phyloP scores from a whole-genome alignment of 2,888 invertebrate species.

The Oscheius onirici region DNA sequence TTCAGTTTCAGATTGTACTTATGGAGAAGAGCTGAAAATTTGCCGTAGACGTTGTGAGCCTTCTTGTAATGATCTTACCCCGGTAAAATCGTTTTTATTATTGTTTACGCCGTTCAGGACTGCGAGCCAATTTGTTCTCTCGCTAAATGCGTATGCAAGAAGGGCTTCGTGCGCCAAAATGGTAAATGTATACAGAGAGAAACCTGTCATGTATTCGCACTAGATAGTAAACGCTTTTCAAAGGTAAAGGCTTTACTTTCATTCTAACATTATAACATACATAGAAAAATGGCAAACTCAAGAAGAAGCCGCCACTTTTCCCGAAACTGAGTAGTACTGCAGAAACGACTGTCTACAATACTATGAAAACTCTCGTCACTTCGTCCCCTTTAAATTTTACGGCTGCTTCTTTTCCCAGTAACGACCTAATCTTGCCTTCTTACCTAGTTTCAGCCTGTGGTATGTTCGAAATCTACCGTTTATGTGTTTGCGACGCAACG shows the following conservation, averaged over 20 bases:
- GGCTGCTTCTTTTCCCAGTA: constrained; percentile 25
- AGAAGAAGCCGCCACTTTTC: no score
- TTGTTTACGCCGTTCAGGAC: neutral
- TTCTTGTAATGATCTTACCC: neutral
- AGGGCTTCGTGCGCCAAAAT: constrained; percentile 33
- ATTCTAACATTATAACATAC: no score
- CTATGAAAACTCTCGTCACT: neutral
- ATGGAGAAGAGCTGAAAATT: constrained; percentile 22
- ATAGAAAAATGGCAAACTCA: no score
- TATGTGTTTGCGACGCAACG: constrained; percentile 17
- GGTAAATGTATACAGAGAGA: constrained; percentile 33
- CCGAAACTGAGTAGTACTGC: neutral
- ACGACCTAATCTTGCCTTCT: neutral
- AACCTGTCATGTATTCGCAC: no score
- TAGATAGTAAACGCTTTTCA: no score
- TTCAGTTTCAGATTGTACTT: neutral
- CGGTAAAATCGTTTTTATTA: neutral
- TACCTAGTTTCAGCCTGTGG: constrained; percentile 8
- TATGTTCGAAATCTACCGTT: neutral
- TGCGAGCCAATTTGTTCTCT: constrained; percentile 7
- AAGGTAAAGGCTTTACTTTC: no score
- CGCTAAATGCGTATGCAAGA: constrained; percentile 16
- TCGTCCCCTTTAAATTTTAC: neutral
- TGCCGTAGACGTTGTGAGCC: constrained; percentile 20
- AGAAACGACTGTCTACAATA: neutral